These are phyloP conservation scores for Charaxes varanes DNA, from an alignment of 1,140 invertebrate species.

Conservation along the genomic window DNA sequence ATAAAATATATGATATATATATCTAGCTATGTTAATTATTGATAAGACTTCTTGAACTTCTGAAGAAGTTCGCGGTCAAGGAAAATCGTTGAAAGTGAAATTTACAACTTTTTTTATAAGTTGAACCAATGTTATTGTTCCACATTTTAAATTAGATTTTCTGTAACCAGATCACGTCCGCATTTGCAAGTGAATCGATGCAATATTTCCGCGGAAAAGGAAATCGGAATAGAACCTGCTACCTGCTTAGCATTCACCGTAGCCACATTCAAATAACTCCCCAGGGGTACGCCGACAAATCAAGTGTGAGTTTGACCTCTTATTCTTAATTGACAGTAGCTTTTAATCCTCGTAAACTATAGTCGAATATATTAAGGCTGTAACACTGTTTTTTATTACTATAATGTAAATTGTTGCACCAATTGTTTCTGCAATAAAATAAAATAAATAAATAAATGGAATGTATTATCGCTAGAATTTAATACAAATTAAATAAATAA, in stretches of 20 bases:
- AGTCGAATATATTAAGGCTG: no score
- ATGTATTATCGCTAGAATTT: no score
- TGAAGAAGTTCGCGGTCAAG: neutral
- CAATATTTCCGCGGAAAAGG: constrained; percentile 3
- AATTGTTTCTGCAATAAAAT: no score
- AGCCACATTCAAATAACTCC: constrained; percentile 4
- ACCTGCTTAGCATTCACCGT: constrained; percentile 3
- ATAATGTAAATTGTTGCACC: no score
- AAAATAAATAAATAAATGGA: no score
- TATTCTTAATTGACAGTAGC: neutral
- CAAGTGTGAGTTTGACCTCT: constrained; percentile 3
- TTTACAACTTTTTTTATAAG: neutral
- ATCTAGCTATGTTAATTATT: no score
- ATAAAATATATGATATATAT: no score
- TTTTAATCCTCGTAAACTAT: no score
- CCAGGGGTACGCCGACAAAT: constrained; percentile 4
- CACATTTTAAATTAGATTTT: constrained; percentile 2
- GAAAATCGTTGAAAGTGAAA: no score
- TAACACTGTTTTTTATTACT: no score
- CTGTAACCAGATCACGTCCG: constrained; percentile 1
- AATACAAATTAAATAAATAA: no score
- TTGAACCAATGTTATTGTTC: constrained; percentile 4
- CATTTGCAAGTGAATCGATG: constrained; percentile 18
- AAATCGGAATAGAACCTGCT: constrained; percentile 2
- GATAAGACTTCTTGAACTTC: neutral